Evolutionary conservation across 2,888 invertebrate species (phyloP), one percentile per base, ranked within the genome.

Genomic region (Diploptera punctata): DNA sequence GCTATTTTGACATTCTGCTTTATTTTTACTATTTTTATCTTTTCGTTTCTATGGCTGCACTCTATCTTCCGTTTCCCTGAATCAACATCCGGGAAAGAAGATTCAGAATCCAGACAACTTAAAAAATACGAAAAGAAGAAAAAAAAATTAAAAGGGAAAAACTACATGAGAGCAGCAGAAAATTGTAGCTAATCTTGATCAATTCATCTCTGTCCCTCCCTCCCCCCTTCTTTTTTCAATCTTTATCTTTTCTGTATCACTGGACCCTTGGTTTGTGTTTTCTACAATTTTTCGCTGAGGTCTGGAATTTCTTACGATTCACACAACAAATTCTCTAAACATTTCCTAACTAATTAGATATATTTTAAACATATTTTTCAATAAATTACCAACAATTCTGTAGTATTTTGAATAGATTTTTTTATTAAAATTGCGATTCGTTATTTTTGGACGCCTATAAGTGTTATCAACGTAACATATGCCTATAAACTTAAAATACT

Each of bases 171-270:
- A 65, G 57, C 69, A 73, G 73, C 73, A 73, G 73, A 73, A 73
- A 73, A 73, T 73, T 65, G 54, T 57, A 57, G 44, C 52, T 73
- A 73, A 73, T 73, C 73, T 73, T 65, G 73, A 73, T 73, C 73
- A 67, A 67, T 73, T 73, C 68, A 67, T 73, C 70, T 57, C 24
- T 62, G 5, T 43, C 16, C 18, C 38, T 69, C 43, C 69, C 38
- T 44, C 24, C 60, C n/a, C 21, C 18, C 21, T 33, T 38, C 60
- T 60, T 33, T 38, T 60, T 60, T 26, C 69, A 65, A 38, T 54
- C 54, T 33, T 68, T 24, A 24, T 68, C 54, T 68, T 7, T 68
- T 54, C 31, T 47, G 47, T 67, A 49, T 68, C 54, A n/a, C 68
- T n/a, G n/a, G n/a, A n/a, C n/a, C n/a, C n/a, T 38, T 52, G 52